These are phyloP conservation scores for Drosophila mayri DNA, from an alignment of 1,140 invertebrate genomes.

Conservation along the genomic window DNA sequence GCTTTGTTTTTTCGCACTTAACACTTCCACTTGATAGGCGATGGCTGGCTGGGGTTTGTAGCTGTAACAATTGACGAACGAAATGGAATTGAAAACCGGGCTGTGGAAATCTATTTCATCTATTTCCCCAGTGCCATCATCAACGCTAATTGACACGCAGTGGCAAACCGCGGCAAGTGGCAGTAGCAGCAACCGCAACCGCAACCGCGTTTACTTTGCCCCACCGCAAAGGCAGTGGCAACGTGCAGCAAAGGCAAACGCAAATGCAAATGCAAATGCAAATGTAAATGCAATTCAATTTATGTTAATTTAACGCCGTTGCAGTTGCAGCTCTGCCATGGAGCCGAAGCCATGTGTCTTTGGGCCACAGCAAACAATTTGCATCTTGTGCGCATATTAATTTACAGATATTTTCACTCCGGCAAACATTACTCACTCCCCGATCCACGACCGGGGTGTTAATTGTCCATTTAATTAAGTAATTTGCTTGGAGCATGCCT, in stretches of 20 bases:
- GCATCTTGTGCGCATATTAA: conserved; percentile 84
- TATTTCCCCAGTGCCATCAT: conserved; percentile 67
- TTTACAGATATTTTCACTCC: conserved; percentile 81
- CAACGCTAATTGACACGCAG: conserved; percentile 80
- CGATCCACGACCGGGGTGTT: conserved; percentile 64
- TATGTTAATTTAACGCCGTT: conserved; percentile 81
- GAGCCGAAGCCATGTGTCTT: conserved; percentile 61
- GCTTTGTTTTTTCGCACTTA: conserved; percentile 57
- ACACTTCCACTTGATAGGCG: conserved; percentile 68
- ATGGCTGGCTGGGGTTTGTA: conserved; percentile 24
- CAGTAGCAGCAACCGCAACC: conserved; percentile 49
- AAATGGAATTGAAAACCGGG: conserved; percentile 77
- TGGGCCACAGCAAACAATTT: conserved; percentile 77
- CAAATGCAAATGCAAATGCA: conserved; percentile 84
- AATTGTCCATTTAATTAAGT: conserved; percentile 84
- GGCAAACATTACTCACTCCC: conserved; percentile 73
- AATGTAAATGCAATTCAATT: conserved; percentile 85
- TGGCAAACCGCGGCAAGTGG: conserved; percentile 51
- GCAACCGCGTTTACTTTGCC: conserved; percentile 52
- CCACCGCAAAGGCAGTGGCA: conserved; percentile 51
- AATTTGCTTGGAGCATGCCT: conserved; percentile 68
- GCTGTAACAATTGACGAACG: conserved; percentile 62
- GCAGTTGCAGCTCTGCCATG: conserved; percentile 28
- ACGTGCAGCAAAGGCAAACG: conserved; percentile 74
- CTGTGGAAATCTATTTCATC: conserved; percentile 70